These are phyloP conservation scores for Alviniconcha marisindica DNA, from an alignment of 1,140 invertebrate genomes.

Conservation along the genomic window DNA sequence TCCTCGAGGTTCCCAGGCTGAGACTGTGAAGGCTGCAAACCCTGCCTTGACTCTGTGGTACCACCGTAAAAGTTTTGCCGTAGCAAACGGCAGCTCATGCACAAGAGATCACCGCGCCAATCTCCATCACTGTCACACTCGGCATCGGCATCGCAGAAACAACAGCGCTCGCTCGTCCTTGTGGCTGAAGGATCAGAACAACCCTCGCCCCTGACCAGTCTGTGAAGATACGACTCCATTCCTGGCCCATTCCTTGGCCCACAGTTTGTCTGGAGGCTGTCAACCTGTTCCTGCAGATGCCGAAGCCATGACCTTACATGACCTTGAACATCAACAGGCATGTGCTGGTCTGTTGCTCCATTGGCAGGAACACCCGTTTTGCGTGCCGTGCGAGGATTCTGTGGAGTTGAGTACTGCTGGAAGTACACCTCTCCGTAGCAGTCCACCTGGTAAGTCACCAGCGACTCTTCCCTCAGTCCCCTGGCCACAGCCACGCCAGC, in stretches of 20 bases:
- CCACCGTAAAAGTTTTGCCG: too few species aligned
- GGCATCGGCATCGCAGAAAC: not conserved
- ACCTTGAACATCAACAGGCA: not conserved
- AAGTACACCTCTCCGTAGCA: conserved; percentile 21
- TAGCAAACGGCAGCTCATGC: not conserved
- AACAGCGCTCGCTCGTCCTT: not conserved
- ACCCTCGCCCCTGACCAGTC: too few species aligned
- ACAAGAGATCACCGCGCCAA: not conserved
- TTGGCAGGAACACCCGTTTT: not conserved
- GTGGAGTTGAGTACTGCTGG: conserved; percentile 15
- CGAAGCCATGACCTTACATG: not conserved
- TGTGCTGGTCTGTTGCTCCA: not conserved
- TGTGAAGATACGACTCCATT: too few species aligned
- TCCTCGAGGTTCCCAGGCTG: too few species aligned
- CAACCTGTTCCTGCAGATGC: not conserved
- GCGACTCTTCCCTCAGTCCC: not conserved
- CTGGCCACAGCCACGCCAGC: not conserved
- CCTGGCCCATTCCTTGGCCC: too few species aligned
- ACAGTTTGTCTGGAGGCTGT: too few species aligned
- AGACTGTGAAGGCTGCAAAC: too few species aligned
- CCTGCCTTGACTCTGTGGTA: too few species aligned
- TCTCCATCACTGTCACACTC: not conserved
- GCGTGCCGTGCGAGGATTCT: not conserved
- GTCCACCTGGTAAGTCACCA: conserved; percentile 14
- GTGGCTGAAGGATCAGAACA: too few species aligned